phyloP scores from a whole-genome alignment of 2,113 vertebrate genomes.

The Cisticola juncidis region DNA sequence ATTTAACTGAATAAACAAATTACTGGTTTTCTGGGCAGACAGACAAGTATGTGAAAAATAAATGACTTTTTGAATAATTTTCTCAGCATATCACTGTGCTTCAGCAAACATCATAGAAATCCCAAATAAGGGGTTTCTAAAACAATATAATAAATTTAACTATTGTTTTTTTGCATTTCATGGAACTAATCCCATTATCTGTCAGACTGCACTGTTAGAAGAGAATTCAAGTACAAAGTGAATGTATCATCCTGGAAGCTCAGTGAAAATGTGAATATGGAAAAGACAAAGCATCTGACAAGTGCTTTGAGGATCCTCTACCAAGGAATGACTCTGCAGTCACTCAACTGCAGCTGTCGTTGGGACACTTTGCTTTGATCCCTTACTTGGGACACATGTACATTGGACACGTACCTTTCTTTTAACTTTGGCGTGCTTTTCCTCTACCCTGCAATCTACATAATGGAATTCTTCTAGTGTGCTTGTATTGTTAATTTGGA shows the following conservation, averaged over 20 bases:
- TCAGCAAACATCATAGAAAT: background rate
- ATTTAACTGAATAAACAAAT: conserved; percentile 31
- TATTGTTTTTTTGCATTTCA: background rate
- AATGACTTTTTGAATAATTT: conserved; percentile 15
- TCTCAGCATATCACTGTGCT: background rate
- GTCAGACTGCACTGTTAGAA: background rate
- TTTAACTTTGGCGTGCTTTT: background rate
- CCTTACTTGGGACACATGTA: background rate
- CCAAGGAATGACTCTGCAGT: background rate
- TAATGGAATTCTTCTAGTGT: background rate
- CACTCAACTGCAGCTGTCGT: background rate
- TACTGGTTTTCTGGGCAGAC: background rate
- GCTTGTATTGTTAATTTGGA: background rate
- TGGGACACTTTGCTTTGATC: background rate
- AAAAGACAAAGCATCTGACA: background rate
- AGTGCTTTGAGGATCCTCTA: background rate
- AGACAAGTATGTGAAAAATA: background rate
- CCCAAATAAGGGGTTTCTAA: background rate
- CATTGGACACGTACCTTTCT: background rate
- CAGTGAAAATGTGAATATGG: background rate
- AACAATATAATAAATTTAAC: background rate
- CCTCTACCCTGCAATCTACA: background rate
- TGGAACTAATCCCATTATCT: conserved; percentile 1
- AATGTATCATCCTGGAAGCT: background rate
- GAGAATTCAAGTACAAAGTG: background rate